These are phyloP conservation scores for Leptestheria dahalacensis DNA, from an alignment of 1,140 invertebrate species.

Conservation along the genomic window DNA sequence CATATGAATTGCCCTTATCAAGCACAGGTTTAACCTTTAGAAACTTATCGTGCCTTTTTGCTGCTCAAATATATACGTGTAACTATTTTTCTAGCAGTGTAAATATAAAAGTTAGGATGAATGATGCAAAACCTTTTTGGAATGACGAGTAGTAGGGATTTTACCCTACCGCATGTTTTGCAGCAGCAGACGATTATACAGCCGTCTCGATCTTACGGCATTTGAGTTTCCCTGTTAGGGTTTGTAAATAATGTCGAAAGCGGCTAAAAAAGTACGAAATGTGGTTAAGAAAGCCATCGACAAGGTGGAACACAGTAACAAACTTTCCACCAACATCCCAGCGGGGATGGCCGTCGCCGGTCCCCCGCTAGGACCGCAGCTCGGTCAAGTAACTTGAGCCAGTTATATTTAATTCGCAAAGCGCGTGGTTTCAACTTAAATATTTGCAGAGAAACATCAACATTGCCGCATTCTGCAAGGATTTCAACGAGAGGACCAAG, in stretches of 20 bases:
- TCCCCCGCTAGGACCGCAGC: slow-evolving; percentile 76
- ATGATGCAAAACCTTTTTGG: too few species aligned
- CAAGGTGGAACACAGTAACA: slow-evolving; percentile 54
- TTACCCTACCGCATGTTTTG: too few species aligned
- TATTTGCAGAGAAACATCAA: slow-evolving; percentile 74
- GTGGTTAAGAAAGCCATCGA: slow-evolving; percentile 47
- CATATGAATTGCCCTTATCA: too few species aligned
- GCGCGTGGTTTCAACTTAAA: neutral
- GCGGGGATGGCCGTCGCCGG: slow-evolving; percentile 71
- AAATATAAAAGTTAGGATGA: too few species aligned
- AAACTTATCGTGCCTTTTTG: too few species aligned
- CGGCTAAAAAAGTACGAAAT: slow-evolving; percentile 40
- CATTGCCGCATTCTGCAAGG: slow-evolving; percentile 91
- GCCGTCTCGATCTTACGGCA: too few species aligned
- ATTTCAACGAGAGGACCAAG: slow-evolving; percentile 89
- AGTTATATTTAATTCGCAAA: neutral
- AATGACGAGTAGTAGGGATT: neutral
- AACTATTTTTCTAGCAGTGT: too few species aligned
- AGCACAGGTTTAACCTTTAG: too few species aligned
- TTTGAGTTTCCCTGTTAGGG: too few species aligned
- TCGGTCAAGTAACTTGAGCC: slow-evolving; percentile 70
- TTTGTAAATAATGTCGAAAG: slow-evolving; percentile 51
- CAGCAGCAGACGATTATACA: too few species aligned
- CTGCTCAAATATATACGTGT: too few species aligned
- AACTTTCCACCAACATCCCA: slow-evolving; percentile 60